Conservation (phyloP, 2,888 invertebrate genomes). For the Lapara coniferarum region DNA sequence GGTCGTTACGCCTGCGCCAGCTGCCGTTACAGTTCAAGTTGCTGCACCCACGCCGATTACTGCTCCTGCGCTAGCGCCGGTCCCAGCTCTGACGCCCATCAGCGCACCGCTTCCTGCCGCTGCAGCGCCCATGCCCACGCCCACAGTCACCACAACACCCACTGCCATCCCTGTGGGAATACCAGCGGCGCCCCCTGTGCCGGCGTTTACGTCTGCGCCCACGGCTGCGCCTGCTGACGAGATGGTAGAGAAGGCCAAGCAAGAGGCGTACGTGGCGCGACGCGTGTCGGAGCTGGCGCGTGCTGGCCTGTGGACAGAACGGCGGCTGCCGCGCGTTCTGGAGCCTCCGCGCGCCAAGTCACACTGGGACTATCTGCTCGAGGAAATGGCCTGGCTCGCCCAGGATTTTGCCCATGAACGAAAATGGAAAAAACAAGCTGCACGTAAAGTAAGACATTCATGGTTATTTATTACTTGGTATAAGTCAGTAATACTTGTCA, state of each 20-base stretch:
- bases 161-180: neutral
- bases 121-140: neutral
- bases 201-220: conserved; percentile 83
- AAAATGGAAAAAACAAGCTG: conserved; percentile 98
- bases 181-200: conserved; percentile 78
- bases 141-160: neutral
- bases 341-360: conserved; percentile 95
- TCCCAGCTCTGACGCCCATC: neutral
- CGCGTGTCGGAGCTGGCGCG: conserved; percentile 95
- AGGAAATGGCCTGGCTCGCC: conserved; percentile 99
- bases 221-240: conserved; percentile 61
- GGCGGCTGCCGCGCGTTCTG: conserved; percentile 94
- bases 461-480: neutral
- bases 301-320: conserved; percentile 97
- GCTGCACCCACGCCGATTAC: conserved; percentile 70
- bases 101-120: neutral
- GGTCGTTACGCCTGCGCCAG: conserved; percentile 73
- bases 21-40: conserved; percentile 68
- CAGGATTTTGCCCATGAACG: conserved; percentile 99
- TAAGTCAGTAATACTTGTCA: too few relatives aligned
- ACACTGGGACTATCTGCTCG: conserved; percentile 99
- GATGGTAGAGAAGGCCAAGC: conserved; percentile 73
- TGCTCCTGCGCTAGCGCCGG: conserved; percentile 63
- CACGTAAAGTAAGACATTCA: conserved; percentile 86
- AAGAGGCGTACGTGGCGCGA: conserved; percentile 97